phyloP scores from a whole-genome alignment of 37 sponge, comb jelly and placozoan species.

The Mnemiopsis leidyi region DNA sequence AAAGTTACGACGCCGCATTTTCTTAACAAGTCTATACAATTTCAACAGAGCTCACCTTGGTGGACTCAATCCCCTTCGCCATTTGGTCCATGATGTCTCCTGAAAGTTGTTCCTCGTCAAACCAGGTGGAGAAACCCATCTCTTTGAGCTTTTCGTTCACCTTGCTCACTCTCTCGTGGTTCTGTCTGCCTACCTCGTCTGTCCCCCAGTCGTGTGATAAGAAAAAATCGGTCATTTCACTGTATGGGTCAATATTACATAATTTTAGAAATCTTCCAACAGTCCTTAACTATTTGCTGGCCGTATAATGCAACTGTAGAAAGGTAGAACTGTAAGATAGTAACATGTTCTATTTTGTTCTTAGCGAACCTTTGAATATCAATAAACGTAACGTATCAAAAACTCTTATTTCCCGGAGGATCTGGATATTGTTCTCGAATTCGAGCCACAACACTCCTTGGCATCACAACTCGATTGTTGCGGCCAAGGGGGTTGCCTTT shows the following conservation, averaged over 20 bases:
- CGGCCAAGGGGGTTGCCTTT: background rate
- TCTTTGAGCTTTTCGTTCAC: slow-evolving; percentile 22
- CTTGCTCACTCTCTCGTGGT: slow-evolving; percentile 5
- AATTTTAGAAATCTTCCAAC: too few relatives aligned
- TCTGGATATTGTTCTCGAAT: background rate
- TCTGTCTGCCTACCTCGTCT: slow-evolving; percentile 49
- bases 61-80: slow-evolving; percentile 20
- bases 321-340: too few relatives aligned
- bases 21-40: too few relatives aligned
- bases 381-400: too few relatives aligned
- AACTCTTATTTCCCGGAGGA: background rate
- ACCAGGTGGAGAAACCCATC: slow-evolving; percentile 20
- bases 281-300: too few relatives aligned
- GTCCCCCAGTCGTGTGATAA: slow-evolving; percentile 60
- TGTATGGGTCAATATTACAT: too few relatives aligned
- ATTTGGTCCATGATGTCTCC: slow-evolving; percentile 47
- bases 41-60: background rate
- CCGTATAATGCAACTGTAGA: too few relatives aligned
- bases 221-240: slow-evolving; percentile 45
- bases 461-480: background rate
- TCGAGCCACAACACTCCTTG: background rate
- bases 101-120: slow-evolving; percentile 6
- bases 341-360: too few relatives aligned
- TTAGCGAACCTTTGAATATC: too few relatives aligned
- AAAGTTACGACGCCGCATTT: too few relatives aligned